Evolutionary conservation across 2,113 vertebrate species (phyloP), one percentile per base, ranked within the genome.

Genomic region (Dicerorhinus sumatrensis): DNA sequence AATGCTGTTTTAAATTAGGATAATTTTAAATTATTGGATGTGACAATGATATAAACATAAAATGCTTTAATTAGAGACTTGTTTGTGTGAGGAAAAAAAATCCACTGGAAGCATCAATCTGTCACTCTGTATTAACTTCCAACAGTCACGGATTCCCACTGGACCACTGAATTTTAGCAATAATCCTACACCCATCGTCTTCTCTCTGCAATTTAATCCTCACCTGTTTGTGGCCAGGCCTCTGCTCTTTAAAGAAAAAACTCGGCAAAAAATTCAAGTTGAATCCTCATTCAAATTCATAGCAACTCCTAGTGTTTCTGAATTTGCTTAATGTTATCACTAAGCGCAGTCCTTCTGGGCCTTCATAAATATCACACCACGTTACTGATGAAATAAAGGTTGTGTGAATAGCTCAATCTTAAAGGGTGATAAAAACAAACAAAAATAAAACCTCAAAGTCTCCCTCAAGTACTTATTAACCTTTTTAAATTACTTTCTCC

Each of bases 1-100:
- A 98, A 89, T 95, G 93, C 93, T 96, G 17, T 51, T 98, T 97
- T 36, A 96, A 97, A 97, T 97, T 81, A 91, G 88, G 70, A 92
- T 95, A 95, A 95, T 97, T 97, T 96, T 95, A 94, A 97, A 91
- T 92, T 98, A 97, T 93, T 93, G 95, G 77, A 85, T 96, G 90
- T 97, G 98, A 91, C 93, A 84, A 97, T 36, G 83, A 83, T 91
- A 76, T 81, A 97, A 97, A 94, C 85, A 90, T 33, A 46, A 90
- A 97, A 93, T 87, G 62, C 67, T 90, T 94, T 96, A 86, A 62
- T 89, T 58, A 91, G 29, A 93, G 39, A 90, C 56, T 82, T 97
- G 83, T 86, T 91, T 89, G 63, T 96, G 94, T 42, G 60, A 60
- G 27, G 39, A 76, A 39, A 91, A 56, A 91, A 67, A 89, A 36